A percentile compares a stretch with the other conserved stretches of the same genome.
phyloP scores from a whole-genome alignment of 2,888 invertebrate species.

The Cosmia trapezina region DNA sequence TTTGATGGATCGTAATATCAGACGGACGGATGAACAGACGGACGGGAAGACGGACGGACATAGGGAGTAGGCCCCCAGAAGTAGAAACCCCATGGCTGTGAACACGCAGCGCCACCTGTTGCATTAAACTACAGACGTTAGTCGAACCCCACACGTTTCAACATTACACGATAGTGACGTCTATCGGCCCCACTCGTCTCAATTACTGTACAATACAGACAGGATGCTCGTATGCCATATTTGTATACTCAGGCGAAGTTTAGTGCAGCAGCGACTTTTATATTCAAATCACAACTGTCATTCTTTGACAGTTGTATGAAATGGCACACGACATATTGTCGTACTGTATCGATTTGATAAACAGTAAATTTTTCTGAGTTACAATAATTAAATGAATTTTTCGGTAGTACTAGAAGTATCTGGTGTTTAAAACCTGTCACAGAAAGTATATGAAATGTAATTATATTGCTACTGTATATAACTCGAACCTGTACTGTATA shows the following conservation, averaged over 20 bases:
- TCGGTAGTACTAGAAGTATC: too few relatives aligned
- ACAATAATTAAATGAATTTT: not conserved
- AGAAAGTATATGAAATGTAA: not conserved
- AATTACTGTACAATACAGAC: conserved; percentile 10
- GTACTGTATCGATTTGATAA: not conserved
- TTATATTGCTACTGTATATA: not conserved
- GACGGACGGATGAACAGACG: too few relatives aligned
- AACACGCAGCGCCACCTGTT: conserved; percentile 34
- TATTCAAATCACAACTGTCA: not conserved
- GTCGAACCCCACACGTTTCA: not conserved
- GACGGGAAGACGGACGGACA: too few relatives aligned
- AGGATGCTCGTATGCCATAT: conserved; percentile 4
- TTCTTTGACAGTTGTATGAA: not conserved
- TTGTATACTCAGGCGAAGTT: not conserved
- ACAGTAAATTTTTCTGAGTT: not conserved
- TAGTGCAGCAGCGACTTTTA: not conserved
- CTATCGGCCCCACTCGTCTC: conserved; percentile 19
- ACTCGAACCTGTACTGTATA: too few relatives aligned
- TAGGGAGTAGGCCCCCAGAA: too few relatives aligned
- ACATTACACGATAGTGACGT: conserved; percentile 15
- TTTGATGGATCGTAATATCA: too few relatives aligned
- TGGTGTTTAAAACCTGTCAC: not conserved
- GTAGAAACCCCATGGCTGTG: not conserved
- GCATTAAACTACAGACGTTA: conserved; percentile 4
- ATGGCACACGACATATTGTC: not conserved